These are phyloP conservation scores for Ephialtes manifestator DNA, from an alignment of 2,888 invertebrate genomes.

Conservation along the genomic window DNA sequence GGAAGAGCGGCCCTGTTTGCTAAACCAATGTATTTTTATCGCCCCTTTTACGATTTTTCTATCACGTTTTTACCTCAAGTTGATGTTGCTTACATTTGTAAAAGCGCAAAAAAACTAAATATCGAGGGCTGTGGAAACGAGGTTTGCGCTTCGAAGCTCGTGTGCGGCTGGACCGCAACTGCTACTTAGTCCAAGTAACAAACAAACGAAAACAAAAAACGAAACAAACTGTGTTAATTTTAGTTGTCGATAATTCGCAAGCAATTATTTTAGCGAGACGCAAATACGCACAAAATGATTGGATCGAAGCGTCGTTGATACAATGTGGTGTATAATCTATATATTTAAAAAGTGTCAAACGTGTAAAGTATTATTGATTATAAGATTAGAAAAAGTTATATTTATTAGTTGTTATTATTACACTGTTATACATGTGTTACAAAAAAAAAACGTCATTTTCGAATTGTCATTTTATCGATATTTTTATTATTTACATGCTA, in stretches of 20 bases:
- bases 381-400: conserved; percentile 23
- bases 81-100: conserved; percentile 47
- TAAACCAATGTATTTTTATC: conserved; percentile 53
- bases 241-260: conserved; percentile 13
- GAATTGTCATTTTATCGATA: neutral
- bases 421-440: neutral
- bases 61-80: conserved; percentile 55
- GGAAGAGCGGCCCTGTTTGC: conserved; percentile 29
- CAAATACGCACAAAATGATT: conserved; percentile 26
- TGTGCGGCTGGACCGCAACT: conserved; percentile 19
- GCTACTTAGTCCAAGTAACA: neutral
- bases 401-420: conserved; percentile 17
- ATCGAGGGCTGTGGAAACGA: no score
- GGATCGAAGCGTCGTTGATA: conserved; percentile 23
- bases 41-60: conserved; percentile 62
- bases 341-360: neutral
- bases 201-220: neutral
- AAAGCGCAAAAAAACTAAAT: neutral
- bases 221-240: neutral
- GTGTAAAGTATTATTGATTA: conserved; percentile 17
- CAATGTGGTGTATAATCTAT: neutral
- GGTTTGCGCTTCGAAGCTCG: neutral
- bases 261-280: neutral
- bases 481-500: conserved; percentile 16
- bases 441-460: neutral